phyloP scores from a whole-genome alignment of 2,888 invertebrate genomes.

The Mycalesis mineus region DNA sequence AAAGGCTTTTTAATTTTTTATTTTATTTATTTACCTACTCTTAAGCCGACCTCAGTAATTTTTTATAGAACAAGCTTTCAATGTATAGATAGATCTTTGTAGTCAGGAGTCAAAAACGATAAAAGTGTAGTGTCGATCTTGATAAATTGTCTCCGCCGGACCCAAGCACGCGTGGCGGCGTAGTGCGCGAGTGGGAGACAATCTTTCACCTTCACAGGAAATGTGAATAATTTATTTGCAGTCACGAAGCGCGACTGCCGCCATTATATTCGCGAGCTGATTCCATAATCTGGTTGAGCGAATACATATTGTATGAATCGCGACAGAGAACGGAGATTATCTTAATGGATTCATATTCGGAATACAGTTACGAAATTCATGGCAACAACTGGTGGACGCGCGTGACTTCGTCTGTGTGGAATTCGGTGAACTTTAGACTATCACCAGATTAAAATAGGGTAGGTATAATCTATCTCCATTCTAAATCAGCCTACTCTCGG shows the following conservation, averaged over 20 bases:
- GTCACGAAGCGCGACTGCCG: slow-evolving; percentile 12
- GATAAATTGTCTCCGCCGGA: slow-evolving; percentile 30
- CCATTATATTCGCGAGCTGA: slow-evolving; percentile 15
- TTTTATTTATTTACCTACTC: too few species aligned
- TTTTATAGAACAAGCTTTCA: too few species aligned
- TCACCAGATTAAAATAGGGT: too few species aligned
- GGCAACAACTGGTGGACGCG: too few species aligned
- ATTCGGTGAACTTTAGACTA: too few species aligned
- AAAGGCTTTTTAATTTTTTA: too few species aligned
- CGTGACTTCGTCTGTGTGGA: too few species aligned
- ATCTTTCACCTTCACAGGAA: slow-evolving; percentile 5
- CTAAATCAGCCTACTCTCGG: too few species aligned
- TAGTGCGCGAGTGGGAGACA: slow-evolving; percentile 5
- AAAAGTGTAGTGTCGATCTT: not conserved
- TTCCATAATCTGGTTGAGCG: slow-evolving; percentile 12
- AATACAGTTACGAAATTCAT: too few species aligned
- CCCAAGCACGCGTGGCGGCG: slow-evolving; percentile 23
- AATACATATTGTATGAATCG: slow-evolving; percentile 20
- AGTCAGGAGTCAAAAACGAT: not conserved
- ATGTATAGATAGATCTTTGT: not conserved
- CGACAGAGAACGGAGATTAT: slow-evolving; percentile 3
- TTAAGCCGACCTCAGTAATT: too few species aligned
- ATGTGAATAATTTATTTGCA: slow-evolving; percentile 18
- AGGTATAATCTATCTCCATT: too few species aligned
- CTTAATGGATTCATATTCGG: slow-evolving; percentile 15